phyloP scores from a whole-genome alignment of 2,797 vertebrate genomes.

The Synaphobranchus kaupii region DNA sequence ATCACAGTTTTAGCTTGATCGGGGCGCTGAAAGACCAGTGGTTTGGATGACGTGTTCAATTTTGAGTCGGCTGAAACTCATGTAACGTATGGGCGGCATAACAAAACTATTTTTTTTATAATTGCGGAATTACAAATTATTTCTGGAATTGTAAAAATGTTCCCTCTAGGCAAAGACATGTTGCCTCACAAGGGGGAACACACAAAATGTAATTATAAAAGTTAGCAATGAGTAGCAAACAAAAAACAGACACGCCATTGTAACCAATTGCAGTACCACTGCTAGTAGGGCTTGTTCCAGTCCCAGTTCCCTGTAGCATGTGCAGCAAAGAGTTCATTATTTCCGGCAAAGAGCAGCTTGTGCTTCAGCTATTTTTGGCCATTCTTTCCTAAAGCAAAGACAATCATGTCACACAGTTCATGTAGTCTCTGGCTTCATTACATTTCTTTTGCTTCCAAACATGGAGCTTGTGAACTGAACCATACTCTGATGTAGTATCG shows the following conservation, averaged over 20 bases:
- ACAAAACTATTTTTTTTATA: background rate
- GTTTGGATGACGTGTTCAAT: background rate
- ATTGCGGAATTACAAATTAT: background rate
- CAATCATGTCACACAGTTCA: background rate
- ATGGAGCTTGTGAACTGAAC: background rate
- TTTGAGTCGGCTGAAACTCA: background rate
- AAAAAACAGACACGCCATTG: background rate
- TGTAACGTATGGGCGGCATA: background rate
- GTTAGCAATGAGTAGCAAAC: background rate
- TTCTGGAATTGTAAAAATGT: background rate
- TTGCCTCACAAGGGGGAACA: background rate
- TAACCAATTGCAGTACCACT: background rate
- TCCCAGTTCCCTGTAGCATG: background rate
- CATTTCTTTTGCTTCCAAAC: background rate
- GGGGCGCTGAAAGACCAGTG: no score
- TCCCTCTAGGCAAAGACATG: background rate
- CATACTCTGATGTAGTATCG: background rate
- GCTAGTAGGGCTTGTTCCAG: no score
- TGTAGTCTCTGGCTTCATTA: background rate
- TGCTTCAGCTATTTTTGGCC: constrained; percentile 6
- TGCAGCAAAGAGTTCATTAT: background rate
- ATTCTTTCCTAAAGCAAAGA: constrained; percentile 4
- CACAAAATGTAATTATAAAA: background rate
- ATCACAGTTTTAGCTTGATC: no score
- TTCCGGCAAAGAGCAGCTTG: background rate